Evolutionary conservation across 2,888 invertebrate genomes (phyloP).

Genomic region (Lepeophtheirus nordmannii): DNA sequence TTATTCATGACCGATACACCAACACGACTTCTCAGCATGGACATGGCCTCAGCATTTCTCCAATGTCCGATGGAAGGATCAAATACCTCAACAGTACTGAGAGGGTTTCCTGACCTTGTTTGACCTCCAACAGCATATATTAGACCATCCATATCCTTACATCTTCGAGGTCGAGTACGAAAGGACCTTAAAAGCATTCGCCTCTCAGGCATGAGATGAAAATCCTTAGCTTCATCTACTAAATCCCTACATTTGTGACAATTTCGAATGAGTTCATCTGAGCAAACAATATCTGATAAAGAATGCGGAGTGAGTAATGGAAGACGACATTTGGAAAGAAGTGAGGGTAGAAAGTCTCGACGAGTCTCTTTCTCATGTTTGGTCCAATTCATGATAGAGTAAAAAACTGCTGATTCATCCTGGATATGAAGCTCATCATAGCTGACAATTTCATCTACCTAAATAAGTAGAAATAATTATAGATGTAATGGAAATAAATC

Average conservation of each 20-base stretch:
- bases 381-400: conserved; percentile 64
- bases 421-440: conserved; percentile 61
- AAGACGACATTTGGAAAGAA: conserved; percentile 57
- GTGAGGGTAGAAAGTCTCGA: conserved; percentile 46
- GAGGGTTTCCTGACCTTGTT: conserved; percentile 62
- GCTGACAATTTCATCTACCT: conserved; percentile 45
- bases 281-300: conserved; percentile 60
- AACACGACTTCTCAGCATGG: conserved; percentile 61
- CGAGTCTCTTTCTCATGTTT: conserved; percentile 48
- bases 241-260: conserved; percentile 68
- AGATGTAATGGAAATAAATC: too few relatives aligned
- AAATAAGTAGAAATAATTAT: too few relatives aligned
- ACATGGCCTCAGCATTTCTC: conserved; percentile 65
- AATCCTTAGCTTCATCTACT: conserved; percentile 71
- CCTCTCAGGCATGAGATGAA: conserved; percentile 69
- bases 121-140: conserved; percentile 75
- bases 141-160: conserved; percentile 48
- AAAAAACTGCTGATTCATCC: conserved; percentile 59
- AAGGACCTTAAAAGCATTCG: conserved; percentile 58
- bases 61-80: conserved; percentile 54
- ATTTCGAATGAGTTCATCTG: conserved; percentile 56
- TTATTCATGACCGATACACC: conserved; percentile 69
- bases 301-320: conserved; percentile 65
- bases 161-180: conserved; percentile 55
- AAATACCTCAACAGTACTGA: conserved; percentile 67